Percentiles rank a stretch among this genome's conserved stretches.
Conservation (phyloP, 2,797 vertebrate genomes). For the Nyctibius grandis region DNA sequence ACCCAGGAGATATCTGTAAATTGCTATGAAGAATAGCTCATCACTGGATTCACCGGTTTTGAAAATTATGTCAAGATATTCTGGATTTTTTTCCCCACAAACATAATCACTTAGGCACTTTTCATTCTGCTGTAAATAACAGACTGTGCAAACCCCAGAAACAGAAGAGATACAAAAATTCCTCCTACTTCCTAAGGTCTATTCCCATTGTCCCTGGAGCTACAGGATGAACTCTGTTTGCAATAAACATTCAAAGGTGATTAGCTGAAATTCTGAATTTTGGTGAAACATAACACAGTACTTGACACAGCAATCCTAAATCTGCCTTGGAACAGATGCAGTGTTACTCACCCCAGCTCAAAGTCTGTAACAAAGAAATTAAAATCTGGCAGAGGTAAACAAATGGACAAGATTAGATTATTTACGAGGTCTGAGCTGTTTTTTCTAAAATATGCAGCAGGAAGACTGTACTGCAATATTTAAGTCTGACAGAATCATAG, state of each 20-base stretch:
- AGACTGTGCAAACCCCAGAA: background rate
- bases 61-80: background rate
- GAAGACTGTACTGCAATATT: background rate
- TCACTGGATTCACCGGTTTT: background rate
- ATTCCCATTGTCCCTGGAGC: background rate
- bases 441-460: background rate
- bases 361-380: background rate
- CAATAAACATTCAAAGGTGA: background rate
- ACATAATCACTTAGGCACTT: background rate
- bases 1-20: background rate
- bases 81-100: background rate
- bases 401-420: background rate
- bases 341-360: background rate
- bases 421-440: background rate
- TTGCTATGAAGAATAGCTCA: background rate
- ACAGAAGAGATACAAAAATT: background rate
- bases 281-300: background rate
- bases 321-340: background rate
- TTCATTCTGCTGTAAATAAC: background rate
- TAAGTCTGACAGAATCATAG: background rate
- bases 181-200: background rate
- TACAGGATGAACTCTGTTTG: background rate
- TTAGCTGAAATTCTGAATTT: background rate
- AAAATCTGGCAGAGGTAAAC: background rate
- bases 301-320: background rate